phyloP scores from a whole-genome alignment of 2,797 vertebrate genomes.

The Macropodus opercularis region DNA sequence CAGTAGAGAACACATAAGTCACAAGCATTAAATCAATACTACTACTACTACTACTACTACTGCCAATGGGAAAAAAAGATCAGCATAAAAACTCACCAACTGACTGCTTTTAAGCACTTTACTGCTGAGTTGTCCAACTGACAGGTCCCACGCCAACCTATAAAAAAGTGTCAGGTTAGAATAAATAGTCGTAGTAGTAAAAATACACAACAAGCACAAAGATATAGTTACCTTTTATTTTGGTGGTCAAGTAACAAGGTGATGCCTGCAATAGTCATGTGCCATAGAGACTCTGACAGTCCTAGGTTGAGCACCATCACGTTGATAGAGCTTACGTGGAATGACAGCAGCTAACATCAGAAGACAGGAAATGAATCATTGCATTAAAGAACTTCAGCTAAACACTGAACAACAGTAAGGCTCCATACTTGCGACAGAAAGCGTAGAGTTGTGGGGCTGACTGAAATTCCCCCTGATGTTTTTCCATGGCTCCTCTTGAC shows the following conservation, averaged over 20 bases:
- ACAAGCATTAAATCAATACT: neutral
- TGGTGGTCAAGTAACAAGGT: constrained; percentile 88
- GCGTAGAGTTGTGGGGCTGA: constrained; percentile 85
- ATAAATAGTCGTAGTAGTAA: neutral
- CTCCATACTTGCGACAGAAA: constrained; percentile 89
- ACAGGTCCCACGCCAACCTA: constrained; percentile 88
- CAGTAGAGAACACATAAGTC: constrained; percentile 43
- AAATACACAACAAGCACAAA: neutral
- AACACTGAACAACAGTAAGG: neutral
- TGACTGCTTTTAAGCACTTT: constrained; percentile 96
- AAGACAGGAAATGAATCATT: constrained; percentile 15
- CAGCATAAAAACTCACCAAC: constrained; percentile 79
- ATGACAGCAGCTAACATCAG: constrained; percentile 85
- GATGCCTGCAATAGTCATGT: constrained; percentile 89
- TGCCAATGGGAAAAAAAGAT: too few relatives aligned
- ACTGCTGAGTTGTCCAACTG: constrained; percentile 91
- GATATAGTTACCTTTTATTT: constrained; percentile 84
- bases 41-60: neutral
- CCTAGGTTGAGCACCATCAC: constrained; percentile 94
- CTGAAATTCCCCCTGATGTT: constrained; percentile 66
- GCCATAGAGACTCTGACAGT: constrained; percentile 94
- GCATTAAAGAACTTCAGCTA: neutral
- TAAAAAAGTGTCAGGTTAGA: constrained; percentile 1
- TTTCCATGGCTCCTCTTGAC: constrained; percentile 59
- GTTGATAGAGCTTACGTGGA: constrained; percentile 92